Evolutionary conservation across 2,888 invertebrate genomes (phyloP).

Genomic region (Corbicula japonica): DNA sequence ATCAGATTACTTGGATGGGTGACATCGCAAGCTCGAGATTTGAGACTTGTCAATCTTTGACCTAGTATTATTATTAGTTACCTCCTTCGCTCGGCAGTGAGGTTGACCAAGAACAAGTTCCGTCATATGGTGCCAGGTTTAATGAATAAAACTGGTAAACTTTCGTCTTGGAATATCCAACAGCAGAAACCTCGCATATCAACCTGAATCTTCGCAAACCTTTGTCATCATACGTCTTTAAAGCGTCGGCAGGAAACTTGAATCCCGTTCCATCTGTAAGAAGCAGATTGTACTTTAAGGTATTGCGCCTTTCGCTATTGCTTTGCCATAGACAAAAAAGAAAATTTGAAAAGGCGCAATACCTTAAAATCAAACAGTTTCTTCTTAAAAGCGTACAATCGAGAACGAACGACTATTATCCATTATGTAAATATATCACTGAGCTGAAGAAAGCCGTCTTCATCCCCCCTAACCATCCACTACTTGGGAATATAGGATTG

Average conservation of each 20-base stretch:
- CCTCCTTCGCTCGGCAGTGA: not conserved
- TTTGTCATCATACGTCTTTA: not conserved
- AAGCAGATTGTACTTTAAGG: no score
- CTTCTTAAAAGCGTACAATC: no score
- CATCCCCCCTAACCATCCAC: no score
- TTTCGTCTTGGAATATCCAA: not conserved
- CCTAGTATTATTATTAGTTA: not conserved
- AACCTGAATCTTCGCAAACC: not conserved
- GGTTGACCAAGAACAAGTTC: not conserved
- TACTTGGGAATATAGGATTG: no score
- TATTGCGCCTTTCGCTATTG: no score
- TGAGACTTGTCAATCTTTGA: not conserved
- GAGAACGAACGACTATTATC: no score
- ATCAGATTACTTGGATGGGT: not conserved
- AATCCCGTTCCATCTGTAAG: no score
- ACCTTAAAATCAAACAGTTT: no score
- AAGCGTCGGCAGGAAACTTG: not conserved
- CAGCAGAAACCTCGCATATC: not conserved
- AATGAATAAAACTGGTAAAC: constrained; percentile 8
- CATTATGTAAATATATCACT: no score
- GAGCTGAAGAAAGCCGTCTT: no score
- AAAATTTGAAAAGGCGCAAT: no score
- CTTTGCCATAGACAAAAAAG: no score
- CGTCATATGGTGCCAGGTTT: constrained; percentile 24
- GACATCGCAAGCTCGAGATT: not conserved